These are phyloP conservation scores for Camptogramma bilineatum DNA, from an alignment of 2,888 invertebrate species.

Conservation along the genomic window DNA sequence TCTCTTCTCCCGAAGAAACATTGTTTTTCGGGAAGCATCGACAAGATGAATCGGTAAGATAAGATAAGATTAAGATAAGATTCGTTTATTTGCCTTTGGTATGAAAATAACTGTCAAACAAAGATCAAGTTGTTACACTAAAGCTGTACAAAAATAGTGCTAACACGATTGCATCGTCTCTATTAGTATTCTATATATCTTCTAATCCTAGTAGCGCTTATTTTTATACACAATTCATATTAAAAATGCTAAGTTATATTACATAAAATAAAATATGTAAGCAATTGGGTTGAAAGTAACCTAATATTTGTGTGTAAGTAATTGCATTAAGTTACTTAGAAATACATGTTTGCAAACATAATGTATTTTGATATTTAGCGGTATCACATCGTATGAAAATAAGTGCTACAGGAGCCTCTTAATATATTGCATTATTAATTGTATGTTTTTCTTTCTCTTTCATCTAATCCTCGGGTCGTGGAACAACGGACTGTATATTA, in stretches of 20 bases:
- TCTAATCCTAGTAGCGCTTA: conserved; percentile 38
- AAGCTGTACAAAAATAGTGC: conserved; percentile 72
- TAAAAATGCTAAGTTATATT: not conserved
- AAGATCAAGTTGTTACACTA: conserved; percentile 36
- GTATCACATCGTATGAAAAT: conserved; percentile 11
- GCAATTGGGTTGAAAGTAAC: too few relatives aligned
- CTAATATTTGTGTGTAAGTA: too few relatives aligned
- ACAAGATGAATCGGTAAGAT: too few relatives aligned
- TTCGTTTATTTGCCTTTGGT: too few relatives aligned
- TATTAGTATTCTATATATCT: conserved; percentile 61
- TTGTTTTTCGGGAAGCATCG: too few relatives aligned
- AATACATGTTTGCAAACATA: too few relatives aligned
- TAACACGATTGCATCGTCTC: conserved; percentile 62
- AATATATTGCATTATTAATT: conserved; percentile 80
- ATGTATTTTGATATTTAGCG: not conserved
- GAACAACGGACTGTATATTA: conserved; percentile 83
- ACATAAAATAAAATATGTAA: not conserved
- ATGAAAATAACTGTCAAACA: conserved; percentile 34
- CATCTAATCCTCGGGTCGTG: conserved; percentile 85
- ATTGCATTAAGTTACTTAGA: too few relatives aligned
- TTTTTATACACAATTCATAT: conserved; percentile 16
- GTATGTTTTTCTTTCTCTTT: conserved; percentile 86
- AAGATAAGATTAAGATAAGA: too few relatives aligned
- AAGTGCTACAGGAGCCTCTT: conserved; percentile 57
- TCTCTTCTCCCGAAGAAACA: too few relatives aligned